Conservation (phyloP, 2,888 invertebrate genomes). For the Fragum whitleyi region DNA sequence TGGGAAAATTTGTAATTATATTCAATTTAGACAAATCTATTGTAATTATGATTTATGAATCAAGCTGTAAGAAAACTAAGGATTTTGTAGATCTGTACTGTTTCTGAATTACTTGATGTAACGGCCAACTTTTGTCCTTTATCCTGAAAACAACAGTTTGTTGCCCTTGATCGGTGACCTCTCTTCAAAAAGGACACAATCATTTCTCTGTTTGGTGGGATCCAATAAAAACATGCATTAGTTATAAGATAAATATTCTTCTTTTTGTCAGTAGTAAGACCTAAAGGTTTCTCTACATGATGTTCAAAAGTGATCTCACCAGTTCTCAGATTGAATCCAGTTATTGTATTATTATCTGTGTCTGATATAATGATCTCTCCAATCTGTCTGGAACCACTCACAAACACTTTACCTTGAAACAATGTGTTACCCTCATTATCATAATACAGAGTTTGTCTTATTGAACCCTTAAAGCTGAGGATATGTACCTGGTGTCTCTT, state of each 20-base stretch:
- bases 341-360: conserved; percentile 28
- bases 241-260: conserved; percentile 53
- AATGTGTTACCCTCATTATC: conserved; percentile 44
- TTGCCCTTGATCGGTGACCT: conserved; percentile 55
- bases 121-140: conserved; percentile 43
- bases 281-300: conserved; percentile 40
- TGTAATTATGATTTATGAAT: too few species aligned
- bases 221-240: conserved; percentile 54
- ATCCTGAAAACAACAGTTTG: conserved; percentile 52
- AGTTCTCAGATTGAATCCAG: conserved; percentile 46
- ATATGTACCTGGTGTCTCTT: conserved; percentile 50
- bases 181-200: conserved; percentile 42
- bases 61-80: conserved; percentile 6
- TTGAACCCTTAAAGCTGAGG: conserved; percentile 35
- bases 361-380: conserved; percentile 51
- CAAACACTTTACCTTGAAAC: conserved; percentile 48
- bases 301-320: conserved; percentile 41
- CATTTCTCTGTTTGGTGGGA: conserved; percentile 42
- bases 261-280: conserved; percentile 41
- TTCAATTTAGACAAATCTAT: too few species aligned
- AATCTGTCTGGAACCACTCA: conserved; percentile 31
- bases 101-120: conserved; percentile 55
- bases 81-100: conserved; percentile 47
- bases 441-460: conserved; percentile 38
- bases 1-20: too few species aligned